Evolutionary conservation across 2,888 invertebrate genomes (phyloP), one percentile per base, ranked within the genome.

Genomic region (Heteromurus nitidus): DNA sequence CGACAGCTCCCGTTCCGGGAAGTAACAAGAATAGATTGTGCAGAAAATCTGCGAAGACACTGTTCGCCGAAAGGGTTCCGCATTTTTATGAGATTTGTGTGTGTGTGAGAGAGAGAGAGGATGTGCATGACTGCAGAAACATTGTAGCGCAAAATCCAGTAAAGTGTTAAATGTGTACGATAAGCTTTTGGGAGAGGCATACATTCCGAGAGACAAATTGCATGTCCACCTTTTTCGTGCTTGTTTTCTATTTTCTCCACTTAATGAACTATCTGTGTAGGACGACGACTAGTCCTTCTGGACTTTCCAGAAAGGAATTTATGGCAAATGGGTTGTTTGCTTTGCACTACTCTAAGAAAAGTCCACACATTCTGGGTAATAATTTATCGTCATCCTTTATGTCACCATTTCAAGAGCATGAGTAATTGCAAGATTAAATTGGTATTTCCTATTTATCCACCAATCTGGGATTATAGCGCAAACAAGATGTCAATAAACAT

Each of bases 391-490:
- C 18, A 55, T 69, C 20, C 30, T 13, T 36, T 31, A 30, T 53
- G 50, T 5, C n/a, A 13, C 13, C 20, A 58, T 24, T 22, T 26
- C 30, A 64, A 55, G 74, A 64, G 55, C 64, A 24, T 75, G 75
- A 75, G 31, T 75, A 75, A 67, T 20, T 58, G 67, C 65, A 13
- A 36, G 31, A 64, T 44, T 55, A 75, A 55, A 67, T 42, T 67
- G 75, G 75, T 42, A 75, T 75, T 75, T 75, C 75, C 75, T 75
- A 67, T 67, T 67, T 13, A n/a, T 67, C 67, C 36, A 75, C 50
- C 53, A 67, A 75, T 67, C 67, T 75, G 50, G 55, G 36, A n/a
- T 58, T 74, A 64, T 67, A 55, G 60, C 50, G 31, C 44, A 55
- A 7, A 36, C 36, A 13, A 36, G 50, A n/a, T n/a, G 58, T 24